Evolutionary conservation across 2,888 invertebrate genomes (phyloP), one percentile per base, ranked within the genome.

Genomic region (Agrilus cyanescens): DNA sequence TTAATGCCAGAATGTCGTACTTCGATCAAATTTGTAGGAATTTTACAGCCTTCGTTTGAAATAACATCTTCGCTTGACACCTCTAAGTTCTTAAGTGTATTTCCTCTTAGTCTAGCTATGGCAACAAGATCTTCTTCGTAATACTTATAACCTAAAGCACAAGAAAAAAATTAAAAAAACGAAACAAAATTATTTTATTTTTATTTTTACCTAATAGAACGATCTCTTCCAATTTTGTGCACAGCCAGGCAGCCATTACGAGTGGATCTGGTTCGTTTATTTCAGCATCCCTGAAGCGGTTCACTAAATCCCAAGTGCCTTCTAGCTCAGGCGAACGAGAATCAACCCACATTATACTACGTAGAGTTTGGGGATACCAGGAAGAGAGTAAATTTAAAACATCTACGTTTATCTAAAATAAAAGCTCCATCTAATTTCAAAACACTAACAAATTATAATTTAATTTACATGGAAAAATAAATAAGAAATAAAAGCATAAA

Each of bases 181-280:
- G 12, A 12, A n/a, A n/a, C 2, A 10, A 25, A 25, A 25, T 2
- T 25, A 10, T 25, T 25, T 25, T 5, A 20, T 20, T 10, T 3
- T 25, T 25, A 2, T 33, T 16, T 33, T 33, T 47, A 54, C 56
- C 73, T 48, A 72, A 61, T 3, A 77, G 56, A 34, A 78, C 73
- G 40, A 82, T 63, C 55, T 77, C 74, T 47, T 70, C 65, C 16
- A 82, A 67, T 40, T 72, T 68, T 20, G 65, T 66, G 58, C 80
- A 81, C 49, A 73, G 68, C 81, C 81, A 82, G 6, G 80, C 76
- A 48, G 78, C 64, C 66, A 82, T 72, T 31, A 82, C 73, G 47
- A 81, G 66, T 1, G 79, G 78, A 60, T 82, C 78, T 34, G 70
- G 70, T 50, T 68, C 57, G 32, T 43, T 46, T 34, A 38, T 46